Conservation (phyloP, 1,140 invertebrate species). For the Euwallacea fornicatus region DNA sequence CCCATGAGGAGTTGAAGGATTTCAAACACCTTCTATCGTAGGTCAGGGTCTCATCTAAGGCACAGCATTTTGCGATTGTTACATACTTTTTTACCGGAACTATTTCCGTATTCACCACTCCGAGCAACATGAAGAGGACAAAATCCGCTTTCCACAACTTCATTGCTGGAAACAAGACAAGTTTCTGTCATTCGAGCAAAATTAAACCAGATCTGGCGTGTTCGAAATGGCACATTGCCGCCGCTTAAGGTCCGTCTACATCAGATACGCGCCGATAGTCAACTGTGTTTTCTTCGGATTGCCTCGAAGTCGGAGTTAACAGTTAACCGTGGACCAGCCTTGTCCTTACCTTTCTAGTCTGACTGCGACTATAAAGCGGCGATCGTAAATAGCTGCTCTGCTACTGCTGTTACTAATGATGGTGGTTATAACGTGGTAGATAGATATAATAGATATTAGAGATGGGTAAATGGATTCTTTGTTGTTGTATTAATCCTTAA, state of each 20-base stretch:
- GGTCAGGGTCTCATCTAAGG: slow-evolving; percentile 23
- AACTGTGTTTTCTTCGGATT: slow-evolving; percentile 27
- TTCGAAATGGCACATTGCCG: not conserved
- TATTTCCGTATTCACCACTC: not conserved
- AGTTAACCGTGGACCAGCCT: slow-evolving; percentile 28
- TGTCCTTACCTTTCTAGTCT: slow-evolving; percentile 26
- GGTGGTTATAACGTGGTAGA: no score
- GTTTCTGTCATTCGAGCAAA: not conserved
- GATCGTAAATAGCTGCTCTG: not conserved
- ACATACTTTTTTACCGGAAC: slow-evolving; percentile 18
- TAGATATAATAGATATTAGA: no score
- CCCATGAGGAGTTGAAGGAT: slow-evolving; percentile 38
- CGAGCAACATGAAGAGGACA: slow-evolving; percentile 1
- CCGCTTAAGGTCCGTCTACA: slow-evolving; percentile 1
- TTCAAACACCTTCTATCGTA: slow-evolving; percentile 27
- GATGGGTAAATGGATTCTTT: no score
- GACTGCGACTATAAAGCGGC: slow-evolving; percentile 8
- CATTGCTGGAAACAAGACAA: slow-evolving; percentile 9
- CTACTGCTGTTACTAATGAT: no score
- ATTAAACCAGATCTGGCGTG: slow-evolving; percentile 8
- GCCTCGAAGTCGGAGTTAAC: slow-evolving; percentile 33
- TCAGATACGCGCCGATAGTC: slow-evolving; percentile 30
- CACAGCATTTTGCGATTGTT: slow-evolving; percentile 30
- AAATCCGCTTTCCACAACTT: not conserved
- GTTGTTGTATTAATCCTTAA: no score